Evolutionary conservation across 1,140 invertebrate genomes (phyloP), one percentile per base, ranked within the genome.

Genomic region (Glomeris maerens): DNA sequence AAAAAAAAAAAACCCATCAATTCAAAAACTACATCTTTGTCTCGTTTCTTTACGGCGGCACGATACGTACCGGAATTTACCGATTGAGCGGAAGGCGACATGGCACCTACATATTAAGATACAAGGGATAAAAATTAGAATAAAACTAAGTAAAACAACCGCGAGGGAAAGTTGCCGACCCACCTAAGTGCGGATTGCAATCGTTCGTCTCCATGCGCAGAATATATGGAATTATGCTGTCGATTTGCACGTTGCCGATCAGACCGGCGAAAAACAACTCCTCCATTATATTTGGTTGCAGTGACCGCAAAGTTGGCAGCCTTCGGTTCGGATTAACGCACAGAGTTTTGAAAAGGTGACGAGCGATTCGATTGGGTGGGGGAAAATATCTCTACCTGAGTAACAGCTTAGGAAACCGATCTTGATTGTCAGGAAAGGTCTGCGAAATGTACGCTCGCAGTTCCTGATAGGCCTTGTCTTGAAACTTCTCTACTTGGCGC

Each of bases 231-330:
- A 94, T 85, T 54, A 92, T 83, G 63, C 80, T 87, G 64, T 91
- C 84, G 50, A 95, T 89, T 69, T 86, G 84, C 51, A 91, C 81
- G 62, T 83, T 86, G n/a, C 89, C 89, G 29, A 92, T 81, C 28
- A 94, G 75, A 20, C 87, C 85, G 13, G 87, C 81, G 65, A 92
- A 92, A 69, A 95, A 94, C 27, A 95, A 72, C 62, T 96, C 89
- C 66, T 94, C 91, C 58, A 94, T 75, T 29, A 89, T 76, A 29
- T 76, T 69, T 1, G 83, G 78, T 45, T 81, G 78, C 59, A 93
- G 78, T 38, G 78, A 78, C 40, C 84, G 75, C 21, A 93, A 69
- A 5, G 80, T 77, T 1, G 85, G 80, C 41, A 94, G 72, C 59
- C 82, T 50, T n/a, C n/a, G n/a, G n/a, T n/a, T n/a, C 13, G 17